Evolutionary conservation across 2,113 vertebrate species (phyloP), one percentile per base, ranked within the genome.

Genomic region (Eidolon helvum): DNA sequence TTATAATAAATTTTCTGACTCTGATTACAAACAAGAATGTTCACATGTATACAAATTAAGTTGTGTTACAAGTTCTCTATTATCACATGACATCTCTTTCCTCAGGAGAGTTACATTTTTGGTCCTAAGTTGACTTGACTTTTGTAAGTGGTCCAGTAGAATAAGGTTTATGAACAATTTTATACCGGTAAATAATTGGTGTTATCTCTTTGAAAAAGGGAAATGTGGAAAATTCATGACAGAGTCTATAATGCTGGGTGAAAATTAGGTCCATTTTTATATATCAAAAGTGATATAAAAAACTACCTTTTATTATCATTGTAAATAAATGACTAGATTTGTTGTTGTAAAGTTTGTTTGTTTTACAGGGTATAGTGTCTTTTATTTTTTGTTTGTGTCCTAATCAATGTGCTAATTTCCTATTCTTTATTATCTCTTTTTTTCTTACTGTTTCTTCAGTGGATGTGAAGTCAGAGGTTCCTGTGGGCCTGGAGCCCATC

Each of bases 391-490:
- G 1, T 26, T 50, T 84, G 10, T 55, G 59, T 83, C 45, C 26
- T 65, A 12, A 33, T 24, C 21, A 26, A 0, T 48, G 3, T 87
- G 33, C 87, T 92, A 24, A 94, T 78, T 87, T 71, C 43, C 33
- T 65, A 1, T 26, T 21, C 35, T 85, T 38, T 38, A 0, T 87
- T 57, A 19, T 24, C 22, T 21, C 38, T 9, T 85, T 80, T 78
- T 94, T 38, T 45, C 83, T 40, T 72, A 96, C 68, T 65, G 78
- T 35, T 95, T 82, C 53, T 86, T 5, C 98, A 99, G 99, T 99
- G 98, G 99, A 99, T 97, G 99, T 99, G 57, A 99, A 99, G 96
- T 98, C 99, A 0, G 99, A 99, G 91, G 98, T 99, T 97, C 99
- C 99, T 0, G 97, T 99, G 98, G 98, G 98, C 45, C 98, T 99